These are phyloP conservation scores for Mantis religiosa DNA, from an alignment of 2,888 invertebrate species.

Conservation along the genomic window DNA sequence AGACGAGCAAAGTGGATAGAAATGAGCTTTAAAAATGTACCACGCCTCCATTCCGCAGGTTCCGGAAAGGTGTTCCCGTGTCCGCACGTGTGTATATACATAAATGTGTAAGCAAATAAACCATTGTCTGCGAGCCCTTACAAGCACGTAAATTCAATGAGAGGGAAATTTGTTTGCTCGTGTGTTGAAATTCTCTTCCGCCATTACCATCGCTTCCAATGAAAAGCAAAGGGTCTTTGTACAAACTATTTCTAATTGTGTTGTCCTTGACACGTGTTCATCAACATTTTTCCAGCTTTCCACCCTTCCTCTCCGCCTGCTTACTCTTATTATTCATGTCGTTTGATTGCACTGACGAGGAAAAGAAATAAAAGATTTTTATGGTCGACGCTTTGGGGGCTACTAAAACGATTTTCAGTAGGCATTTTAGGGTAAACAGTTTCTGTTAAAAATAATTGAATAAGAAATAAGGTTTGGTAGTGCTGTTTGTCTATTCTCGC, in stretches of 20 bases:
- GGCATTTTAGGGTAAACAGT: no score
- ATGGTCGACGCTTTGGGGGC: background rate
- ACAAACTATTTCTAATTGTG: slow-evolving; percentile 11
- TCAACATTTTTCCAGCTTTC: background rate
- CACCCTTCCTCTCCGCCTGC: background rate
- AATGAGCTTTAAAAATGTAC: background rate
- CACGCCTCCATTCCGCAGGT: background rate
- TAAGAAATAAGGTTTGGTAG: no score
- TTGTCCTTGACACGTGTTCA: background rate
- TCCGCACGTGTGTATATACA: background rate
- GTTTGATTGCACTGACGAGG: background rate
- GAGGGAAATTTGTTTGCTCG: background rate
- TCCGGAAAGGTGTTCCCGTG: background rate
- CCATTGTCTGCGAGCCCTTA: background rate
- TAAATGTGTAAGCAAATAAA: background rate
- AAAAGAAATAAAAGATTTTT: background rate
- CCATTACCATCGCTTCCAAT: background rate
- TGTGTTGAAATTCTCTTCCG: background rate
- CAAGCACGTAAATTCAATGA: background rate
- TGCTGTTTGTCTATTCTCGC: no score
- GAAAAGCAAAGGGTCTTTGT: background rate
- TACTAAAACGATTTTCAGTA: background rate
- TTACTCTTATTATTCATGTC: background rate
- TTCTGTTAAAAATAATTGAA: no score
- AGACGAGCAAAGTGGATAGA: background rate